Percentiles rank a stretch among this genome's conserved stretches.
Conservation (phyloP, 1,140 invertebrate species). For the Sweltsa coloradensis region DNA sequence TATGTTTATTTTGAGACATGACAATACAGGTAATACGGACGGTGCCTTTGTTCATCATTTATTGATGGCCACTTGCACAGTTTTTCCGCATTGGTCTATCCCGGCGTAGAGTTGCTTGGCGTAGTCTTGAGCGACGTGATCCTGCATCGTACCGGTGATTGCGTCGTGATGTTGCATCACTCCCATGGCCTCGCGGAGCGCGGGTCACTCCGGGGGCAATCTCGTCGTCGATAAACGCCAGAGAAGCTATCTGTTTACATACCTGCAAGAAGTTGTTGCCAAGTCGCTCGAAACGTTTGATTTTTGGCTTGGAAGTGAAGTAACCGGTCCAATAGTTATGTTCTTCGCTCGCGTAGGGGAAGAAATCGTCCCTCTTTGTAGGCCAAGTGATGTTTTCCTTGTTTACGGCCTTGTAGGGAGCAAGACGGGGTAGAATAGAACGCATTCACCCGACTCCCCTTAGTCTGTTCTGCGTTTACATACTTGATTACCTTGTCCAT, state of each 20-base stretch:
- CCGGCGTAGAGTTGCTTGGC: slow-evolving; percentile 31
- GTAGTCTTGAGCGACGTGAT: slow-evolving; percentile 64
- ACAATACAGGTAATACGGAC: no score
- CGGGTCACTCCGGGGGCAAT: slow-evolving; percentile 12
- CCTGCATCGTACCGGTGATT: slow-evolving; percentile 81
- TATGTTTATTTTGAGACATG: slow-evolving; percentile 52
- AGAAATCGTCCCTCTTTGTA: slow-evolving; percentile 51
- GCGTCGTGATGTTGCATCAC: slow-evolving; percentile 61
- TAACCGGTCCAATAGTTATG: slow-evolving; percentile 75
- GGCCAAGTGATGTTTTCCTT: slow-evolving; percentile 37
- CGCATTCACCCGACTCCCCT: slow-evolving; percentile 42
- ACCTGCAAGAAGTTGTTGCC: slow-evolving; percentile 55
- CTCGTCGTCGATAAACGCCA: slow-evolving; percentile 16
- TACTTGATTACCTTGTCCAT: slow-evolving; percentile 45
- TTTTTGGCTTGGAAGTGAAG: slow-evolving; percentile 57
- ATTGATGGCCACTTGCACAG: slow-evolving; percentile 33
- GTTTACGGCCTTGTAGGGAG: slow-evolving; percentile 49
- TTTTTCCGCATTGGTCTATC: slow-evolving; percentile 46
- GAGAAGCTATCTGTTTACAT: slow-evolving; percentile 16
- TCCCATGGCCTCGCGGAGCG: slow-evolving; percentile 32
- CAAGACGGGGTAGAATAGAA: slow-evolving; percentile 68
- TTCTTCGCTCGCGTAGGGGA: slow-evolving; percentile 59
- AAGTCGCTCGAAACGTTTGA: slow-evolving; percentile 48
- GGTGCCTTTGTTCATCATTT: no score
- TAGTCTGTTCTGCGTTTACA: slow-evolving; percentile 32